phyloP scores from a whole-genome alignment of 2,888 invertebrate genomes.

The Rotaria magnacalcarata region DNA sequence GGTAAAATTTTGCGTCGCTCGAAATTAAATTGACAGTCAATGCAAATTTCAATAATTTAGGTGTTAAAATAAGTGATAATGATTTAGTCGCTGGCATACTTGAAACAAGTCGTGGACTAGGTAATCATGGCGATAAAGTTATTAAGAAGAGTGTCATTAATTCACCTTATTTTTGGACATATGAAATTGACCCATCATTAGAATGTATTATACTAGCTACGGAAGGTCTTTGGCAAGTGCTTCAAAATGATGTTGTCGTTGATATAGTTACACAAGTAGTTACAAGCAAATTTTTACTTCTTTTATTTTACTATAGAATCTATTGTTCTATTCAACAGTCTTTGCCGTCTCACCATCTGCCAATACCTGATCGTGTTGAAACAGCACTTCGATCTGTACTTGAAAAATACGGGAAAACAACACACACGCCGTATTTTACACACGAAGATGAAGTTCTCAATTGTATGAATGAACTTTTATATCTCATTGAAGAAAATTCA shows the following conservation, averaged over 20 bases:
- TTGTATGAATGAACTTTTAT: background rate
- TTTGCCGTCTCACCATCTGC: background rate
- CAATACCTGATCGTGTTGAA: background rate
- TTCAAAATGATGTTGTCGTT: slow-evolving; percentile 40
- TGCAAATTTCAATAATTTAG: background rate
- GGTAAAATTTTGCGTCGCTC: background rate
- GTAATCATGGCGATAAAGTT: slow-evolving; percentile 44
- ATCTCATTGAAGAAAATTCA: background rate
- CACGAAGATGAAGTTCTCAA: background rate
- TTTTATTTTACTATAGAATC: too few relatives aligned
- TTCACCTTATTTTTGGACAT: slow-evolving; percentile 28
- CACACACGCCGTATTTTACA: background rate
- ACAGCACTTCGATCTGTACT: background rate
- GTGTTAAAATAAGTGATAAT: background rate
- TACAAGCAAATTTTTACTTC: too few relatives aligned
- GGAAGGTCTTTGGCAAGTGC: slow-evolving; percentile 41
- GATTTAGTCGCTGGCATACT: slow-evolving; percentile 13
- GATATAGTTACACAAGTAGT: slow-evolving; percentile 45
- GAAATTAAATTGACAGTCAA: too few relatives aligned
- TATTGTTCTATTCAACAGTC: background rate
- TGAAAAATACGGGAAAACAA: slow-evolving; percentile 10
- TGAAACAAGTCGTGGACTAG: slow-evolving; percentile 42
- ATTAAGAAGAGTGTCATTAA: slow-evolving; percentile 36
- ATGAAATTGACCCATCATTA: slow-evolving; percentile 39
- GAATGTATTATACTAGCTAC: slow-evolving; percentile 40